Conservation (phyloP, 2,797 vertebrate species). For the Sebastes oblongus region DNA sequence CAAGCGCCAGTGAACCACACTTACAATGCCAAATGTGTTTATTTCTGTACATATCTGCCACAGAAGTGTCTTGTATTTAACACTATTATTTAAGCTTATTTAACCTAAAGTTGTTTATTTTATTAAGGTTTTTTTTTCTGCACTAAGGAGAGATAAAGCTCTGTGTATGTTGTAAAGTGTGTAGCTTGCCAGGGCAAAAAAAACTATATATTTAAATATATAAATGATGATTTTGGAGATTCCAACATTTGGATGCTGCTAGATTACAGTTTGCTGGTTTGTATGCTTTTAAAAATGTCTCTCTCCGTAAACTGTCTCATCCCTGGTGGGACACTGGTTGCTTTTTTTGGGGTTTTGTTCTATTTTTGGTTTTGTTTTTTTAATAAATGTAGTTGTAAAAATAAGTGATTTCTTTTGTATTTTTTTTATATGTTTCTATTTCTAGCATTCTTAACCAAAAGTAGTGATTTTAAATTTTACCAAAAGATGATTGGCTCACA, state of each 20-base stretch:
- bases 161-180: slow-evolving; percentile 85
- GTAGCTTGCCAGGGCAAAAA: slow-evolving; percentile 82
- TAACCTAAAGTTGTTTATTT: slow-evolving; percentile 92
- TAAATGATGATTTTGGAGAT: slow-evolving; percentile 84
- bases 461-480: background rate
- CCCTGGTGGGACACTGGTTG: slow-evolving; percentile 86
- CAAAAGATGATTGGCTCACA: background rate
- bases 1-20: slow-evolving; percentile 82
- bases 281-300: slow-evolving; percentile 89
- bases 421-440: background rate
- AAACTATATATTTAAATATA: slow-evolving; percentile 81
- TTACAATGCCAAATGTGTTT: slow-evolving; percentile 89
- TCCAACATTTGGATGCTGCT: slow-evolving; percentile 96
- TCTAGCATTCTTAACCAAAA: background rate
- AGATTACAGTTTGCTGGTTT: slow-evolving; percentile 90
- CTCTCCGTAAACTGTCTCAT: slow-evolving; percentile 88
- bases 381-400: slow-evolving; percentile 86
- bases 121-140: slow-evolving; percentile 85
- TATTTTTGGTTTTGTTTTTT: slow-evolving; percentile 46
- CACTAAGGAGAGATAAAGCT: slow-evolving; percentile 84
- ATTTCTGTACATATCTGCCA: slow-evolving; percentile 93
- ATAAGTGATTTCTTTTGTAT: slow-evolving; percentile 3
- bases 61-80: slow-evolving; percentile 97
- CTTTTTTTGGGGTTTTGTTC: slow-evolving; percentile 61
- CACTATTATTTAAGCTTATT: slow-evolving; percentile 99